Conservation (phyloP, 2,113 vertebrate genomes). For the Phalacrocorax pelagicus region DNA sequence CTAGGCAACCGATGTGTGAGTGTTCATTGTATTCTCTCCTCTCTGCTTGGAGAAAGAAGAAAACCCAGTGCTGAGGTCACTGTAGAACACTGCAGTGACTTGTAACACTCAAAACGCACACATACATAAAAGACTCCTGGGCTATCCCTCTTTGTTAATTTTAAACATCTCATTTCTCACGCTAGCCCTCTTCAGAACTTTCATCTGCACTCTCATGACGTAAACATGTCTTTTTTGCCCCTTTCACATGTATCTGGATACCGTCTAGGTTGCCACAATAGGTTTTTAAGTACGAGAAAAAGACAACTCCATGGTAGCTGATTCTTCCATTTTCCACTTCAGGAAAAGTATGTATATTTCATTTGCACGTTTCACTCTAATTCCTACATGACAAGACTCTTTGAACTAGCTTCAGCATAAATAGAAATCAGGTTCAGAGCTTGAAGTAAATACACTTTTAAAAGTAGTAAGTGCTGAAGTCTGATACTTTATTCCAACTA, state of each 20-base stretch:
- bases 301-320: background rate
- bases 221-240: background rate
- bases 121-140: background rate
- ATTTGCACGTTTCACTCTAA: background rate
- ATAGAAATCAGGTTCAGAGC: background rate
- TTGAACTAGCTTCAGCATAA: background rate
- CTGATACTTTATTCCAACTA: background rate
- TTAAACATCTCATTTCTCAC: background rate
- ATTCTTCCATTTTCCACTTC: background rate
- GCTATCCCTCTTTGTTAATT: background rate
- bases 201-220: background rate
- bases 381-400: background rate
- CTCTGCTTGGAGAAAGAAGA: background rate
- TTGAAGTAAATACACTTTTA: background rate
- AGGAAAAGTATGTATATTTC: background rate
- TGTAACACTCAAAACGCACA: background rate
- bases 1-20: background rate
- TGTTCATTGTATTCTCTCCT: background rate
- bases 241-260: background rate
- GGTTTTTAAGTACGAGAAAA: background rate
- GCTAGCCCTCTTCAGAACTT: background rate
- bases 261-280: background rate
- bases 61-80: slow-evolving; percentile 27
- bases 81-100: background rate
- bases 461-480: background rate